phyloP scores from a whole-genome alignment of 2,113 vertebrate species.

The Larimichthys polyactis region DNA sequence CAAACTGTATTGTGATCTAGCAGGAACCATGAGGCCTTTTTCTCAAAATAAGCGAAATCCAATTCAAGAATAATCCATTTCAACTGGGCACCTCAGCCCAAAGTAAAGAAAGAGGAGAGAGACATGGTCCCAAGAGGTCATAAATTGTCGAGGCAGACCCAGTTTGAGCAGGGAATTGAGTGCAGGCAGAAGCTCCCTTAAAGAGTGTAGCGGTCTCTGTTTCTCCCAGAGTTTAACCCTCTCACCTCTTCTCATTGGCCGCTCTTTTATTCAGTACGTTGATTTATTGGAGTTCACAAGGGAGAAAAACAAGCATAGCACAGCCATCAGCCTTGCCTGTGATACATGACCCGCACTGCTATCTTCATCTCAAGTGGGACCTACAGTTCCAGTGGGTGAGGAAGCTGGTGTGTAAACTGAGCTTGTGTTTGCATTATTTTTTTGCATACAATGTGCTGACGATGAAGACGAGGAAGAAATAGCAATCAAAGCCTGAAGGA shows the following conservation, averaged over 20 bases:
- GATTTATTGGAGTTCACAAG: slow-evolving; percentile 81
- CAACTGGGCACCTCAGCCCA: slow-evolving; percentile 36
- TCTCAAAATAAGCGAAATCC: slow-evolving; percentile 28
- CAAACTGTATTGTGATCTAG: not conserved
- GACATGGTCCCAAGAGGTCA: slow-evolving; percentile 54
- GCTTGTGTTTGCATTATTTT: slow-evolving; percentile 26
- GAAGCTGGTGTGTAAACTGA: slow-evolving; percentile 1
- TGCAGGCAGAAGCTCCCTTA: slow-evolving; percentile 72
- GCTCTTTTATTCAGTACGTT: slow-evolving; percentile 78
- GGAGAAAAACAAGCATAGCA: slow-evolving; percentile 80
- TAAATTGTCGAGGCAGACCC: slow-evolving; percentile 68
- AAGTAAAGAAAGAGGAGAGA: slow-evolving; percentile 48
- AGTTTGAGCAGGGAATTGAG: slow-evolving; percentile 63
- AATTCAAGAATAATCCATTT: slow-evolving; percentile 46
- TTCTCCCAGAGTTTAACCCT: slow-evolving; percentile 81
- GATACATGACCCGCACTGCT: slow-evolving; percentile 73
- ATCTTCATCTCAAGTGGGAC: slow-evolving; percentile 74
- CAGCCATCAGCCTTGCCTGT: slow-evolving; percentile 67
- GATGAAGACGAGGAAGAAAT: not conserved
- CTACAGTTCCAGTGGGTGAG: slow-evolving; percentile 50
- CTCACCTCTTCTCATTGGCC: slow-evolving; percentile 75
- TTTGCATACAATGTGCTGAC: slow-evolving; percentile 15
- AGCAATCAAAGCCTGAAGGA: not conserved
- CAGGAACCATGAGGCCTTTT: not conserved
- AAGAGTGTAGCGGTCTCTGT: slow-evolving; percentile 71